Evolutionary conservation across 2,888 invertebrate genomes (phyloP), one percentile per base, ranked within the genome.

Genomic region (Nymphalis urticae): DNA sequence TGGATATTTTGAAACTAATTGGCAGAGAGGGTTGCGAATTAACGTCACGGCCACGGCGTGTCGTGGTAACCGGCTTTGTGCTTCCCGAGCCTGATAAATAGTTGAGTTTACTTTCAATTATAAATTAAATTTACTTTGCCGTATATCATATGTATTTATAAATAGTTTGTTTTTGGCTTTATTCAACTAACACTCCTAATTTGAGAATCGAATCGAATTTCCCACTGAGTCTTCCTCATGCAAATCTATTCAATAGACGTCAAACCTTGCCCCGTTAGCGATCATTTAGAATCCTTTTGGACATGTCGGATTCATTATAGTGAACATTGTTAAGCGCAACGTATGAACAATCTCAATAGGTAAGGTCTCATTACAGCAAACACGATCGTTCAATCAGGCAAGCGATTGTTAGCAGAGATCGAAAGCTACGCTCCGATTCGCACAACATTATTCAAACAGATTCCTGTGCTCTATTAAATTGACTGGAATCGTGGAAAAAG

Each of bases 11-110:
- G 87, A 90, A 88, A 90, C 92, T 92, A 92, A 92, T 92, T 92
- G 92, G 92, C 91, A 91, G 90, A 90, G 90, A 92, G 92, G 92
- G 91, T 91, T 90, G 89, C 88, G 90, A 92, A 92, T 91, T 90
- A 92, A 90, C 90, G 89, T 91, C 92, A 89, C 83, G 87, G 90
- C 85, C 88, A 82, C 75, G 78, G 82, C 82, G 82, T 82, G 82
- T 81, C 79, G 82, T 79, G 77, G 80, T 80, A 80, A 79, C 77
- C 81, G 85, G 86, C 87, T 89, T 89, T 90, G 85, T 88, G 83
- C 82, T 74, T 75, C 71, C 72, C 62, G 72, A 75, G 74, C 70
- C 70, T 80, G 82, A 83, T 84, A 84, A 84, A 84, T 83, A 81
- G 75, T 75, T 77, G 73, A 80, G 72, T 81, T 79, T 80, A 79